phyloP scores from a whole-genome alignment of 2,888 invertebrate species.

The Heliconius sara region DNA sequence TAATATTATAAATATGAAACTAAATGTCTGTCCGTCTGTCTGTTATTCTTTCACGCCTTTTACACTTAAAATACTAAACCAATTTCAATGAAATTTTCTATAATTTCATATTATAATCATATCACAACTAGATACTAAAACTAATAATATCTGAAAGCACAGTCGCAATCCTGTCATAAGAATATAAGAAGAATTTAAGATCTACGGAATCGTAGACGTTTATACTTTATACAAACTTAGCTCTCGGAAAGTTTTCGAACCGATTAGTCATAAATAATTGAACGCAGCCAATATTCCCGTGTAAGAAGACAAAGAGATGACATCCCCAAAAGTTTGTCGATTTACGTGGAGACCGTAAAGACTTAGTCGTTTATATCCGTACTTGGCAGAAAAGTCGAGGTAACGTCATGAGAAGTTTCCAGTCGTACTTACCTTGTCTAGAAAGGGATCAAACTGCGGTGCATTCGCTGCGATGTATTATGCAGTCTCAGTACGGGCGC shows the following conservation, averaged over 20 bases:
- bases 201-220: conserved; percentile 42
- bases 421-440: conserved; percentile 82
- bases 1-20: no score
- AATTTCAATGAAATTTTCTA: neutral
- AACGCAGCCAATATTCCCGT: conserved; percentile 74
- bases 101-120: neutral
- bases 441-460: conserved; percentile 82
- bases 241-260: conserved; percentile 62
- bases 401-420: conserved; percentile 78
- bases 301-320: conserved; percentile 76
- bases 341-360: conserved; percentile 76
- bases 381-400: conserved; percentile 74
- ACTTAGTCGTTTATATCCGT: conserved; percentile 74
- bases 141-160: neutral
- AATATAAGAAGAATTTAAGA: conserved; percentile 38
- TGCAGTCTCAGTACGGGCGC: conserved; percentile 74
- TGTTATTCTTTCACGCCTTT: no score
- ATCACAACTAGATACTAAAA: neutral
- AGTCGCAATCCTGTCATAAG: conserved; percentile 20
- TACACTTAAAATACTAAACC: no score
- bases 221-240: conserved; percentile 59
- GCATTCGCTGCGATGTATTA: conserved; percentile 83
- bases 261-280: conserved; percentile 79
- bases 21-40: no score
- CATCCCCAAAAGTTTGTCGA: conserved; percentile 78